These are phyloP conservation scores for Synergus itoensis DNA, from an alignment of 2,888 invertebrate species.

Conservation along the genomic window DNA sequence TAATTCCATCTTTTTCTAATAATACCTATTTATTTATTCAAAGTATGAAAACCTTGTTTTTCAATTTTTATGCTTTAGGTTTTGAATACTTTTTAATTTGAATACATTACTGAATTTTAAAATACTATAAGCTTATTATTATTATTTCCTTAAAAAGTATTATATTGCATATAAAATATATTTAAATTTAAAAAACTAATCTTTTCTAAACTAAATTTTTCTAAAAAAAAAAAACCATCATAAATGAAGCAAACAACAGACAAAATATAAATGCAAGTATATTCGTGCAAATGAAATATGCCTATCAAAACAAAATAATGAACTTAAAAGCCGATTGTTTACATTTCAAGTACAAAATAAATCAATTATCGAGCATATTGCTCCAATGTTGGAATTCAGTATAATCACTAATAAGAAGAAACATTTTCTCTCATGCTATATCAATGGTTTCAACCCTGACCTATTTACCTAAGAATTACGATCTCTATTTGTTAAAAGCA, in stretches of 20 bases:
- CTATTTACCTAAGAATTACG: conserved; percentile 27
- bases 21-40: no score
- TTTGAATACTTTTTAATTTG: no score
- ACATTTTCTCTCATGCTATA: neutral
- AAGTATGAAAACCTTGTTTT: no score
- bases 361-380: conserved; percentile 36
- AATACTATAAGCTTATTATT: no score
- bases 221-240: neutral
- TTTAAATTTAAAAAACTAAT: neutral
- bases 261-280: conserved; percentile 20
- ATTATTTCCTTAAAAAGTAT: neutral
- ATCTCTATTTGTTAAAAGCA: conserved; percentile 38
- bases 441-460: conserved; percentile 22
- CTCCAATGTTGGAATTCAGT: conserved; percentile 33
- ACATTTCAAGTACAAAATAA: conserved; percentile 6
- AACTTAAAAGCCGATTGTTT: neutral
- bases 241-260: neutral
- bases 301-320: neutral
- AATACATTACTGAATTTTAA: no score
- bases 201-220: conserved; percentile 25
- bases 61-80: no score
- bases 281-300: conserved; percentile 44
- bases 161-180: neutral
- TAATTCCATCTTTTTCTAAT: no score
- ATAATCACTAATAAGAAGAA: conserved; percentile 10